These are phyloP conservation scores for Etheostoma cragini DNA, from an alignment of 2,113 vertebrate genomes.

Conservation along the genomic window DNA sequence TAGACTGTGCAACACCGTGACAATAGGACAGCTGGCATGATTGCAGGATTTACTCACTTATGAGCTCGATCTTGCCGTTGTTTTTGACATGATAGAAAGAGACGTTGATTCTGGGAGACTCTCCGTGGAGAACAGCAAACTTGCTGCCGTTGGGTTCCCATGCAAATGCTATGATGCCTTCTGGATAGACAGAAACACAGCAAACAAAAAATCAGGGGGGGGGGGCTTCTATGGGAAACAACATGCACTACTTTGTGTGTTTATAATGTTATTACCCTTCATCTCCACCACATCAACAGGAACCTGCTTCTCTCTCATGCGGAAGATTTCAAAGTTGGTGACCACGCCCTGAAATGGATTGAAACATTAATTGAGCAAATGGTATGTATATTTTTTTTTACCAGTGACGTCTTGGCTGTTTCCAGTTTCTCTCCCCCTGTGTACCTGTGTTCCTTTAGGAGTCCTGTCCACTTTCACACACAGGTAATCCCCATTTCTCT, in stretches of 20 bases:
- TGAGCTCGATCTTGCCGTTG: constrained; percentile 97
- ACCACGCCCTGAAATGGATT: constrained; percentile 90
- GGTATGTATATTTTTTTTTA: not conserved
- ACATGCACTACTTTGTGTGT: not conserved
- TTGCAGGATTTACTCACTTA: constrained; percentile 86
- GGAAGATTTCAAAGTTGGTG: constrained; percentile 99
- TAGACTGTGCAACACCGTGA: not conserved
- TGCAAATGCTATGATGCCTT: constrained; percentile 97
- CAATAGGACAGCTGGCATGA: not conserved
- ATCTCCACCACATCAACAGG: constrained; percentile 99
- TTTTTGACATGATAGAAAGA: constrained; percentile 99
- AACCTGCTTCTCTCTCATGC: constrained; percentile 99
- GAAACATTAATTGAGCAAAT: not conserved
- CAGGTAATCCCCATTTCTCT: constrained; percentile 96
- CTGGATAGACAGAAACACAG: constrained; percentile 72
- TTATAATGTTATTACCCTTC: constrained; percentile 88
- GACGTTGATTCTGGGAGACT: constrained; percentile 92
- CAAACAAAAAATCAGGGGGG: not conserved
- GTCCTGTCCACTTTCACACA: constrained; percentile 98
- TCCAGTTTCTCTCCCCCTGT: fast-evolving
- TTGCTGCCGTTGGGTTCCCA: constrained; percentile 99
- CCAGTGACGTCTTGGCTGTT: not conserved
- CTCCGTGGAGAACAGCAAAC: constrained; percentile 97
- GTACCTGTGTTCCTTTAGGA: constrained; percentile 95
- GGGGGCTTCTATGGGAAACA: not conserved